These are phyloP conservation scores for Microctonus hyperodae DNA, from an alignment of 2,888 invertebrate species.

Conservation along the genomic window DNA sequence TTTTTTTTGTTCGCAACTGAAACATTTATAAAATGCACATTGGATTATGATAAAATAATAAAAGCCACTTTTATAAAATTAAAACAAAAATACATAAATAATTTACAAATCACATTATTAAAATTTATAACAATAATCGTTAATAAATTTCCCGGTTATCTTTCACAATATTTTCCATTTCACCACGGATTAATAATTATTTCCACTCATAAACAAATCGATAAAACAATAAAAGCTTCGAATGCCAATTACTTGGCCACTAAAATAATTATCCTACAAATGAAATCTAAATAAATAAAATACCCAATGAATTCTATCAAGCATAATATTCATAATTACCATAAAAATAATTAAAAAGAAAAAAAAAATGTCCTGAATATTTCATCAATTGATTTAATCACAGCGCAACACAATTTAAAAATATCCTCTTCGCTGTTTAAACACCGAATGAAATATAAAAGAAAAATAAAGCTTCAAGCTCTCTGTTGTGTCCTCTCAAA, in stretches of 20 bases:
- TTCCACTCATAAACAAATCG: neutral
- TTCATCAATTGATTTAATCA: neutral
- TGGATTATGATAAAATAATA: neutral
- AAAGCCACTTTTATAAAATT: neutral
- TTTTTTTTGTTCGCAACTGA: neutral
- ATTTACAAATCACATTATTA: neutral
- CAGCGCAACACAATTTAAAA: neutral
- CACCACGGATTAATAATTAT: neutral
- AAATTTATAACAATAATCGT: neutral
- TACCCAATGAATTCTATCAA: neutral
- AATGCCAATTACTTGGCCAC: too few relatives aligned
- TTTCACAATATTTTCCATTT: too few relatives aligned
- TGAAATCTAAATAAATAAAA: too few relatives aligned
- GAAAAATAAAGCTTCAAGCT: too few relatives aligned
- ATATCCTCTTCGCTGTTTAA: neutral
- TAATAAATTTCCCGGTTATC: neutral
- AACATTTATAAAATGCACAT: neutral
- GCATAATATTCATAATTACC: neutral
- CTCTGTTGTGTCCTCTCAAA: neutral
- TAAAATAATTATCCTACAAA: too few relatives aligned
- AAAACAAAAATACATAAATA: neutral
- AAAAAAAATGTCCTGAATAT: neutral
- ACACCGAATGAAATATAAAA: neutral
- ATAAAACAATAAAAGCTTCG: too few relatives aligned
- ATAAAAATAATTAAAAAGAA: neutral